Evolutionary conservation across 2,113 vertebrate species (phyloP), one percentile per base, ranked within the genome.

Genomic region (Aspiorhynchus laticeps): DNA sequence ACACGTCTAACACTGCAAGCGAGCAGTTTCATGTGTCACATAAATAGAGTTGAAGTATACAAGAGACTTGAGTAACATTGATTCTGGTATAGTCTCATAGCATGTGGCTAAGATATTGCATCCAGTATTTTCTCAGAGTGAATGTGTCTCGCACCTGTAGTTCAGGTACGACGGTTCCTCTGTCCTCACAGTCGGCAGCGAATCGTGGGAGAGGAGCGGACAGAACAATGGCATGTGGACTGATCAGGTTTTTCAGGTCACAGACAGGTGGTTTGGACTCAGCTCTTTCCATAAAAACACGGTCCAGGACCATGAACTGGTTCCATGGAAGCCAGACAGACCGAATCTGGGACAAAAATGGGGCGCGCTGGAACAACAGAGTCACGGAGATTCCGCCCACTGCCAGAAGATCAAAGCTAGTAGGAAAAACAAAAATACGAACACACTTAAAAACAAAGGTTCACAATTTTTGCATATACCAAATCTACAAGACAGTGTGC

Each of bases 241-340:
- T 97, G 90, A 98, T 88, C 65, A 99, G 95, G 85, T 92, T 95
- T 91, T 94, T 97, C 87, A 97, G 90, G 87, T 99, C 97, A 90
- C 98, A 99, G 56, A 94, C 94, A 1, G 95, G 93, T 33, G 91
- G 4, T 5, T 95, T 93, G 0, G 83, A 83, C 9, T 95, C 93
- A 61, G 94, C 93, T 91, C 97, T 96, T 90, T 97, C 96, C 97
- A 99, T 98, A 86, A 94, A 93, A 79, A 99, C 97, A 92, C 97
- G 97, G 89, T 97, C 98, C 90, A 99, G 91, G 14, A 99, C 96
- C 89, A 97, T 92, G 90, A 99, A 99, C 91, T 97, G 96, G 92
- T 99, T 99, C 97, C 97, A 98, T 28, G 98, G 97, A 63, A 99
- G 95, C 98, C 98, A 99, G 81, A 99, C 92, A 1, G 97, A 97